Evolutionary conservation across 1,140 invertebrate genomes (phyloP), one percentile per base, ranked within the genome.

Genomic region (Tyrophagus putrescentiae): DNA sequence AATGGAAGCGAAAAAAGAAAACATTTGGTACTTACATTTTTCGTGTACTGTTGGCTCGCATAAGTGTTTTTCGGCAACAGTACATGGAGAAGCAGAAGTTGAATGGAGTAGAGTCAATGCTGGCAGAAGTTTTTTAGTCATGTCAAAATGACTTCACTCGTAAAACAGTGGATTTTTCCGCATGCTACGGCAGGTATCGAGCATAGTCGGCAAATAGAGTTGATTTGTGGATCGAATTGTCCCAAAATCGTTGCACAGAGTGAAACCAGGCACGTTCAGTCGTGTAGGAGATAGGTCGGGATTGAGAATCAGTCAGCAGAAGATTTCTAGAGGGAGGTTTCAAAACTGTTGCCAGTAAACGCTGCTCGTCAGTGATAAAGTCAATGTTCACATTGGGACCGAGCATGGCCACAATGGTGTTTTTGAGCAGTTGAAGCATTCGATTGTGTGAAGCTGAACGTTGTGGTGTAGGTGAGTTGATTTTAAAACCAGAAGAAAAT

Each of bases 161-260:
- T n/a, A n/a, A n/a, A n/a, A n/a, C n/a, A n/a, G n/a, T n/a, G n/a
- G n/a, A n/a, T n/a, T n/a, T n/a, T n/a, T n/a, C 18, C 21, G 28
- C 16, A 21, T 50, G 21, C 59, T 23, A 62, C 25, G 45, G 59
- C 52, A 63, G 36, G 57, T 62, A 61, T 57, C 62, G 42, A 18
- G 53, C 54, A 59, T 64, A 64, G 48, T 64, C 63, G 1, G 56
- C 31, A 41, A 50, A 62, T 4, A 64, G 27, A n/a, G 52, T 58
- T 52, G 63, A 64, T 48, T 64, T 64, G 23, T 42, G 32, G 4
- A 60, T 57, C 0, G 61, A 59, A 21, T n/a, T 60, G 1, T 64
- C 60, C 63, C 63, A 64, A 54, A 41, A 63, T 42, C 57, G 31
- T 60, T 62, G 56, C 4, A 53, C 41, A 5, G 56, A 53, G 18